Base-by-base conservation (phyloP, 2,797 vertebrate genomes). In the Danionella dracula region DNA sequence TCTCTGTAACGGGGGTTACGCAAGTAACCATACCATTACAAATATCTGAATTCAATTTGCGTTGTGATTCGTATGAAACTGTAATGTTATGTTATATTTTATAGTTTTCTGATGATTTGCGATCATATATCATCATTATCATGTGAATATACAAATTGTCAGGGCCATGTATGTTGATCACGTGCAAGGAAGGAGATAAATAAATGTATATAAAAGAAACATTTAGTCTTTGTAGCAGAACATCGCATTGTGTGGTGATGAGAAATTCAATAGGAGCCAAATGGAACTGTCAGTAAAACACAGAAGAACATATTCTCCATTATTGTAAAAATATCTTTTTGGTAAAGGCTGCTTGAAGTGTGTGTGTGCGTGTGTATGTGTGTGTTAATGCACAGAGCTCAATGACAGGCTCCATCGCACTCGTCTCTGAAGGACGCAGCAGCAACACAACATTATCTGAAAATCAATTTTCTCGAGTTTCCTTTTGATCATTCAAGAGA, bases 401-500 rank as follows among this genome's bases (percentile, higher is more conserved):
- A 48, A 50, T 53, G 51, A 50, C 57, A 72, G 53, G 15, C 55
- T 68, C 4, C 10, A 32, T 53, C 35, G 55, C 35, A 21, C 54
- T 57, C 27, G 5, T 54, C 37, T 65, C 32, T 64, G 61, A 66
- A 53, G 40, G 53, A 54, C 40, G 62, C 41, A 59, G 49, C 49
- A 63, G 37, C 46, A 73, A 42, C 32, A 58, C 45, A 61, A 68
- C 68, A 62, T 71, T 57, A 69, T 74, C 50, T 49, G 21, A 35
- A 66, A 66, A 71, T 71, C 48, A 65, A 65, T 73, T 65, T 73
- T 61, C 63, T 71, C 41, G 67, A 68, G 57, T 57, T 34, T 64
- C 41, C 29, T 44, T 70, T 34, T 17, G 49, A 64, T 65, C 20
- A 5, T 53, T 48, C 49, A 8, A 71, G 38, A 64, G 29, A 35